Percentiles rank a stretch among this genome's conserved stretches.
Evolutionary conservation across 53 echinoderm and acorn worm genomes (phyloP).

Genomic region (Actinopyga echinites): DNA sequence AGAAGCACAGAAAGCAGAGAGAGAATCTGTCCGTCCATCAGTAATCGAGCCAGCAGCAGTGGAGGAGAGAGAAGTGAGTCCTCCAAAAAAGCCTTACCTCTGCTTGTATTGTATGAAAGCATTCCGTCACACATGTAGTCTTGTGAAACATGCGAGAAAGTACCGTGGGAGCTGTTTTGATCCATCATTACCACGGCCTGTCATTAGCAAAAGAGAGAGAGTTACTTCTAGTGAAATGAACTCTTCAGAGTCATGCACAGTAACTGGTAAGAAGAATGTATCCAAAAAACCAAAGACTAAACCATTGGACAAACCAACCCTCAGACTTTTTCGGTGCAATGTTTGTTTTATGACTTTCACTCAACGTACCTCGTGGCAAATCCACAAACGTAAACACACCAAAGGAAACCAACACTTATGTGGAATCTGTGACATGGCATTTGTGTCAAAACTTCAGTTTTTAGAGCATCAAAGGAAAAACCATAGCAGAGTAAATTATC

Average conservation of each 20-base stretch:
- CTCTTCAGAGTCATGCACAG: neutral
- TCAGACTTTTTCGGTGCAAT: conserved; percentile 40
- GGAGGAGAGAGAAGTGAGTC: neutral
- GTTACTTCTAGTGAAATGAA: neutral
- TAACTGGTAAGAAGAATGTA: neutral
- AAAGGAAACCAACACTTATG: conserved; percentile 45
- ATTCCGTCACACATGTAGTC: conserved; percentile 45
- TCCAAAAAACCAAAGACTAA: conserved; percentile 6
- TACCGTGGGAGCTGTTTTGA: conserved; percentile 7
- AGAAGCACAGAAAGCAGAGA: conserved; percentile 10
- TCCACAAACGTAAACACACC: conserved; percentile 30
- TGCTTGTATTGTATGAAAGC: conserved; percentile 46
- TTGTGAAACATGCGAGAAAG: conserved; percentile 39
- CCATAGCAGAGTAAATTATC: neutral
- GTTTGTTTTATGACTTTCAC: conserved; percentile 41
- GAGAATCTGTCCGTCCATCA: neutral
- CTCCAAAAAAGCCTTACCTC: conserved; percentile 33
- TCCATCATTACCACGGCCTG: conserved; percentile 10
- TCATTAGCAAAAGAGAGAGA: neutral
- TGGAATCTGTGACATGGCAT: conserved; percentile 17
- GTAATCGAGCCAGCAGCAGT: neutral
- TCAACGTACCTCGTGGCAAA: conserved; percentile 39
- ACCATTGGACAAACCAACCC: neutral
- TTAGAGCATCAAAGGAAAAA: conserved; percentile 35
- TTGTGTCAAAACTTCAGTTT: conserved; percentile 8